Percentiles rank a stretch among this genome's conserved stretches.
Evolutionary conservation across 2,888 invertebrate species (phyloP).

Genomic region (Urechis unicinctus): DNA sequence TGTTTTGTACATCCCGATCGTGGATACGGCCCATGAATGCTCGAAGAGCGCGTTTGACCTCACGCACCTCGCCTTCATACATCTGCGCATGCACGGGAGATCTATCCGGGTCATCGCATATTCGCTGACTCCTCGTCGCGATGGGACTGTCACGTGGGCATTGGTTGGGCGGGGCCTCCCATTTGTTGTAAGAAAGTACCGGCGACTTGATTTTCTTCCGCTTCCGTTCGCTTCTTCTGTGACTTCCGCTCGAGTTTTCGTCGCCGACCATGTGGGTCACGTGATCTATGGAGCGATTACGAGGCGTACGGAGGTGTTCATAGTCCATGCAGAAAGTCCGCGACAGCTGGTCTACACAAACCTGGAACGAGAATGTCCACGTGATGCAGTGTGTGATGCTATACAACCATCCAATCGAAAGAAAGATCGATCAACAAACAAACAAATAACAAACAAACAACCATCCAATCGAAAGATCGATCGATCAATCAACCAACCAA

Average conservation of each 20-base stretch:
- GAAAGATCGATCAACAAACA: too few species aligned
- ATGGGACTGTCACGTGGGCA: constrained; percentile 11
- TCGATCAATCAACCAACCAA: too few species aligned
- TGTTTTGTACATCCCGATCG: constrained; percentile 35
- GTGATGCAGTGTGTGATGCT: too few species aligned
- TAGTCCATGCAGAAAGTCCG: constrained; percentile 15
- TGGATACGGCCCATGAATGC: constrained; percentile 29
- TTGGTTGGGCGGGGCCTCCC: constrained; percentile 13
- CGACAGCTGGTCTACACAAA: constrained; percentile 13
- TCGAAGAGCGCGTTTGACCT: constrained; percentile 33
- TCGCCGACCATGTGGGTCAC: constrained; percentile 19
- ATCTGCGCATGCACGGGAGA: constrained; percentile 6
- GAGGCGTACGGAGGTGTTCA: constrained; percentile 9
- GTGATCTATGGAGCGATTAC: constrained; percentile 7
- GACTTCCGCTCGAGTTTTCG: constrained; percentile 5
- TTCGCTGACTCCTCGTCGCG: constrained; percentile 1
- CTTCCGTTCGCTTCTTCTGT: constrained; percentile 9
- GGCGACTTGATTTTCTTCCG: constrained; percentile 19
- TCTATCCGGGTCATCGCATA: constrained; percentile 3
- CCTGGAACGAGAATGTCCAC: constrained; percentile 10
- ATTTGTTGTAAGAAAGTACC: constrained; percentile 20
- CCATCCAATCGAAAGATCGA: background rate
- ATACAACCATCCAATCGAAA: too few species aligned
- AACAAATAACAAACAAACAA: too few species aligned
- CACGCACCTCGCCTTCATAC: constrained; percentile 38